phyloP scores from a whole-genome alignment of 64 coral and sea anemone genomes.

The Montipora sp. region DNA sequence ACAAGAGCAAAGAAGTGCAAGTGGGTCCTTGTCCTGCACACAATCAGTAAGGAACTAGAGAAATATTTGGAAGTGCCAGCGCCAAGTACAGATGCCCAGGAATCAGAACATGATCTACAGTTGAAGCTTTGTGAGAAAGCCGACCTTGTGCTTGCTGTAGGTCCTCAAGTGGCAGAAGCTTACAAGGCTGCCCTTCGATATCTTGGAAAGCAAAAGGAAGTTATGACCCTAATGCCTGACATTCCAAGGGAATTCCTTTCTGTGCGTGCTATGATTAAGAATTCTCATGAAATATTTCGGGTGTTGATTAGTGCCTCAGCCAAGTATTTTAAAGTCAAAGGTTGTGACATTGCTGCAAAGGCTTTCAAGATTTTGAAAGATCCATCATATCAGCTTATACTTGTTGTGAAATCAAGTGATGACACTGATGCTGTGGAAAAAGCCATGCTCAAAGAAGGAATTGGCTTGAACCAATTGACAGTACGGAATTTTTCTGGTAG shows the following conservation, averaged over 20 bases:
- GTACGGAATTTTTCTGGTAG: neutral
- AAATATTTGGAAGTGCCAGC: neutral
- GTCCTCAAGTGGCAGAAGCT: conserved; percentile 48
- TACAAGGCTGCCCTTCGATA: neutral
- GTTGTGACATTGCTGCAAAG: conserved; percentile 34
- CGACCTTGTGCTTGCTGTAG: conserved; percentile 36
- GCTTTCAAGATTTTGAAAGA: conserved; percentile 18
- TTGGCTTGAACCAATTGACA: neutral
- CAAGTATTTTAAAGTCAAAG: conserved; percentile 47
- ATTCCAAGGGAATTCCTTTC: conserved; percentile 11
- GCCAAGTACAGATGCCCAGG: neutral
- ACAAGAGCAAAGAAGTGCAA: conserved; percentile 4
- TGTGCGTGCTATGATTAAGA: neutral
- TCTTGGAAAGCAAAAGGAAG: conserved; percentile 2
- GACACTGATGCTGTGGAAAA: neutral
- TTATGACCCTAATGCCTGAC: conserved; percentile 3
- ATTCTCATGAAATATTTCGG: conserved; percentile 11
- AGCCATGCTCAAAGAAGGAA: conserved; percentile 16
- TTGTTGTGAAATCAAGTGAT: conserved; percentile 1
- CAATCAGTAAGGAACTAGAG: conserved; percentile 26
- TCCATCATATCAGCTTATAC: neutral
- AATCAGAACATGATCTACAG: conserved; percentile 19
- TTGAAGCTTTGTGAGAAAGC: neutral
- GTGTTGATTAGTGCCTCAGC: conserved; percentile 25
- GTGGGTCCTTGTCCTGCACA: conserved; percentile 39